Conservation (phyloP, 2,888 invertebrate genomes). For the Psylliodes chrysocephalus region DNA sequence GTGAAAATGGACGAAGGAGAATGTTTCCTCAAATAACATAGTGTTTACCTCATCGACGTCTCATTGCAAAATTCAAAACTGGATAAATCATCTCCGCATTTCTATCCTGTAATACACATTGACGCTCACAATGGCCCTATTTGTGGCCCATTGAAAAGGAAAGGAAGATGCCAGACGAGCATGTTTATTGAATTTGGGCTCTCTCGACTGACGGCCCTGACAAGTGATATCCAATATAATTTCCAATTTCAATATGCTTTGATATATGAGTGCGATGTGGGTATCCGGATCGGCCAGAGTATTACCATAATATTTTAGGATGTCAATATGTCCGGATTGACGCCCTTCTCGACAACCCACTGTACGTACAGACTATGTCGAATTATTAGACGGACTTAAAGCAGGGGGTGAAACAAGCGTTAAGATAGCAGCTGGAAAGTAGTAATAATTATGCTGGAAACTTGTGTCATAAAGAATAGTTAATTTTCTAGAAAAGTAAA, state of each 20-base stretch:
- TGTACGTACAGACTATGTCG: constrained; percentile 3
- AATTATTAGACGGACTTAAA: constrained; percentile 13
- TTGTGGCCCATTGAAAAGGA: constrained; percentile 36
- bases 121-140: constrained; percentile 35
- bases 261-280: constrained; percentile 49
- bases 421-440: too few relatives aligned
- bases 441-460: too few relatives aligned
- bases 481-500: too few relatives aligned
- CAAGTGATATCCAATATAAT: constrained; percentile 52
- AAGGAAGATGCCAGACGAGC: constrained; percentile 35
- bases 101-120: constrained; percentile 19
- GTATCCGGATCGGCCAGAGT: constrained; percentile 43
- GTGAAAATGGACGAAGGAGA: too few relatives aligned
- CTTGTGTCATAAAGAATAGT: too few relatives aligned
- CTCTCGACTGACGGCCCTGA: constrained; percentile 41
- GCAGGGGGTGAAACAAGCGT: too few relatives aligned
- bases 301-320: constrained; percentile 56
- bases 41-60: constrained; percentile 4
- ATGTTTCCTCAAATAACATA: too few relatives aligned
- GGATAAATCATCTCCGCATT: constrained; percentile 15
- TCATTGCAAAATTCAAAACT: constrained; percentile 10
- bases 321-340: constrained; percentile 50
- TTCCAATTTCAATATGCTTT: constrained; percentile 52
- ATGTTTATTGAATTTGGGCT: constrained; percentile 41
- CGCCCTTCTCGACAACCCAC: constrained; percentile 26